Evolutionary conservation across 2,888 invertebrate genomes (phyloP).

Genomic region (Tipula vernalis): DNA sequence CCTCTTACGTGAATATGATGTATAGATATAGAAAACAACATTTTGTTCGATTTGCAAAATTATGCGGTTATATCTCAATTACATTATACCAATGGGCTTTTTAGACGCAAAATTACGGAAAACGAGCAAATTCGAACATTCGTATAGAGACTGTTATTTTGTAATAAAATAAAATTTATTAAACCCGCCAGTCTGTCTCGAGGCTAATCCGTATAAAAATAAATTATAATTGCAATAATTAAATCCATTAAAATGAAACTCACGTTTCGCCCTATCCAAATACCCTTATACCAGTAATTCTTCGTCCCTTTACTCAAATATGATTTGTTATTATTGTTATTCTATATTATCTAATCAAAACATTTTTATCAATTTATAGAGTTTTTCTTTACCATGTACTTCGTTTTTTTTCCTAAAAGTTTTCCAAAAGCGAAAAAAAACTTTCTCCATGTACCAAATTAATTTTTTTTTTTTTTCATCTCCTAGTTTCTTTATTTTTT

Average conservation of each 20-base stretch:
- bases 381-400: not conserved
- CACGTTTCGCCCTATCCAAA: not conserved
- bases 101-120: not conserved
- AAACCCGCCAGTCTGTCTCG: not conserved
- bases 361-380: not conserved
- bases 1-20: not conserved
- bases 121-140: not conserved
- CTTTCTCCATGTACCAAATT: not conserved
- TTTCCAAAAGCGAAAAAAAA: not conserved
- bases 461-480: not conserved
- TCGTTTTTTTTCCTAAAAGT: not conserved
- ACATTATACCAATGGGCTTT: not conserved
- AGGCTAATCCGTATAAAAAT: not conserved
- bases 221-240: slow-evolving; percentile 4
- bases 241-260: not conserved
- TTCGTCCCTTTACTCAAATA: not conserved
- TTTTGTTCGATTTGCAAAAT: not conserved
- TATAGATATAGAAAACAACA: not conserved
- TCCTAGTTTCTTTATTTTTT: not conserved
- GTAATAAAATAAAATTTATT: not conserved
- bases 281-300: not conserved
- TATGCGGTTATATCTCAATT: not conserved
- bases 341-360: not conserved
- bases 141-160: not conserved
- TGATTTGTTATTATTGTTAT: not conserved